These are phyloP conservation scores for Ceuthmochares aereus DNA, from an alignment of 2,113 vertebrate genomes.

Conservation along the genomic window DNA sequence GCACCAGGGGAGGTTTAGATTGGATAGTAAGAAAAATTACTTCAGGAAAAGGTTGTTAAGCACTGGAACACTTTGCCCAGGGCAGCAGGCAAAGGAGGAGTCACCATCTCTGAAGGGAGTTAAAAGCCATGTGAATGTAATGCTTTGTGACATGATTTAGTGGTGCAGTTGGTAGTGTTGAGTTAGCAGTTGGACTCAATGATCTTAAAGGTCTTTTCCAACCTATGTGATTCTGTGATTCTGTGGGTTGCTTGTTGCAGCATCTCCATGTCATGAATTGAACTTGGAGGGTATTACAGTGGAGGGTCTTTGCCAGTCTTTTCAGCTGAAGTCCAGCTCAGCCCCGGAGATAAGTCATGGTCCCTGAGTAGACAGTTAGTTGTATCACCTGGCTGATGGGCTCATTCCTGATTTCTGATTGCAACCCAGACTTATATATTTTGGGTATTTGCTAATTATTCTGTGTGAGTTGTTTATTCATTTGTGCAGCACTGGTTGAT, in stretches of 20 bases:
- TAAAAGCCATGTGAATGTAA: too few relatives aligned
- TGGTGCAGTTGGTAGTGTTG: too few relatives aligned
- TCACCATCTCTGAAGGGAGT: too few relatives aligned
- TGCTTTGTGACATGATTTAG: too few relatives aligned
- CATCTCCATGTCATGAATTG: accelerated
- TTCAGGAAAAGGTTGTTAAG: too few relatives aligned
- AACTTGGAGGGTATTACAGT: background rate
- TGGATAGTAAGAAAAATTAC: too few relatives aligned
- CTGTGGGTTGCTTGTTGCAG: background rate
- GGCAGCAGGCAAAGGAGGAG: too few relatives aligned
- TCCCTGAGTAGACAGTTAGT: background rate
- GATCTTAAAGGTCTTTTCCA: too few relatives aligned
- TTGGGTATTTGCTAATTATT: background rate
- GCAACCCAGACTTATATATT: background rate
- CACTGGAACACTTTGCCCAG: too few relatives aligned
- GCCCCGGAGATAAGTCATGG: background rate
- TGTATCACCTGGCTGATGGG: background rate
- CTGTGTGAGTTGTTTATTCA: background rate
- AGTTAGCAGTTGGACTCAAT: too few relatives aligned
- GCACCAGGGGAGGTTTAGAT: too few relatives aligned
- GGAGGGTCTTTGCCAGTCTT: background rate
- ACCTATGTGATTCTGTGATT: too few relatives aligned
- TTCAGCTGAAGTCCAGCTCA: background rate
- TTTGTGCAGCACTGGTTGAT: background rate
- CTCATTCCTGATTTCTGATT: background rate